Evolutionary conservation across 2,113 vertebrate genomes (phyloP).

Genomic region (Pelodiscus sinensis): DNA sequence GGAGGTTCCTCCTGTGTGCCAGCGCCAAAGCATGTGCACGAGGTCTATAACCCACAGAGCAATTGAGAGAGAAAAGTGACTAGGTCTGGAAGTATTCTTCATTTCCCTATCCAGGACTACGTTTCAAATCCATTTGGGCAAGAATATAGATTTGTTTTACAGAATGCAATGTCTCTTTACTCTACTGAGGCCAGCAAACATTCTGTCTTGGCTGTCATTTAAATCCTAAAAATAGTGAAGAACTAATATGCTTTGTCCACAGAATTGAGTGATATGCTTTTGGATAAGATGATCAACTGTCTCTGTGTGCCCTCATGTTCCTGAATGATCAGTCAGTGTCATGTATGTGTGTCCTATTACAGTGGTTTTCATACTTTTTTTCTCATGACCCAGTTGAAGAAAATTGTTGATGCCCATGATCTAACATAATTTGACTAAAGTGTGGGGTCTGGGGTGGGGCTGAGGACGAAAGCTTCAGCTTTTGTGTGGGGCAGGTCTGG

Average conservation of each 20-base stretch:
- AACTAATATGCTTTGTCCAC: not conserved
- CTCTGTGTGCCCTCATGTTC: rapidly evolving
- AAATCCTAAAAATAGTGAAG: not conserved
- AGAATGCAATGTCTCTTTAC: not conserved
- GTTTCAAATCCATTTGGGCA: not conserved
- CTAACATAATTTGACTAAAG: too few species aligned
- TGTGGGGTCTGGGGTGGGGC: too few species aligned
- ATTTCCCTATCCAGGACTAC: not conserved
- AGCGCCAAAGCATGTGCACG: not conserved
- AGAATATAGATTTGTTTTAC: not conserved
- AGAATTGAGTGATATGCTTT: not conserved
- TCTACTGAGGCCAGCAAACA: not conserved
- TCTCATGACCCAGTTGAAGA: too few species aligned
- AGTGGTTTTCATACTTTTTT: too few species aligned
- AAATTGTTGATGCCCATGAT: too few species aligned
- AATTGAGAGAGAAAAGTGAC: not conserved
- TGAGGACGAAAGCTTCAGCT: too few species aligned
- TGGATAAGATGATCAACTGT: not conserved
- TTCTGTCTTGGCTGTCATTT: not conserved
- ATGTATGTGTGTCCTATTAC: rapidly evolving
- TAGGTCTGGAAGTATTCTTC: not conserved
- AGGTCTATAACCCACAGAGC: not conserved
- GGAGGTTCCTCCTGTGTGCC: not conserved
- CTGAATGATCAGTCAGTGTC: rapidly evolving
- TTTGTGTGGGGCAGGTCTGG: too few species aligned